Evolutionary conservation across 2,888 invertebrate genomes (phyloP).

Genomic region (Drosophila imparisetae): DNA sequence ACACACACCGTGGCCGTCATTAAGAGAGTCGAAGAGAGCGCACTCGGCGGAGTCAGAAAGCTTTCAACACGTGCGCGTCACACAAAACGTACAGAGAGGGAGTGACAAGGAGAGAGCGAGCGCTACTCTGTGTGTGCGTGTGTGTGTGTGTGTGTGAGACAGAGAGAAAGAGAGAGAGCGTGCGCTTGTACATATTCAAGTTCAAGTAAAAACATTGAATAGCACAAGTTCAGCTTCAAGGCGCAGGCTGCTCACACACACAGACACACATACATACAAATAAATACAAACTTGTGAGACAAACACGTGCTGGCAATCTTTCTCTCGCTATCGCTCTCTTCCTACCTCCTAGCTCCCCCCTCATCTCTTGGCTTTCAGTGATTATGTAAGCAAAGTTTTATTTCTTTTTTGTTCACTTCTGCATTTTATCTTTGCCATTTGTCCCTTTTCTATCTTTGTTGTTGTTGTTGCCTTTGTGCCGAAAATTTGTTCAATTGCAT

Average conservation of each 20-base stretch:
- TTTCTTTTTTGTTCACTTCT: slow-evolving; percentile 22
- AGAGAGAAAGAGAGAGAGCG: slow-evolving; percentile 21
- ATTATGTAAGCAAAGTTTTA: slow-evolving; percentile 70
- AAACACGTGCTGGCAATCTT: slow-evolving; percentile 55
- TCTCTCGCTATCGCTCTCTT: slow-evolving; percentile 14
- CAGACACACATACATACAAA: slow-evolving; percentile 1
- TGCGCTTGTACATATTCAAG: slow-evolving; percentile 62
- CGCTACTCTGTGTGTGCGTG: slow-evolving; percentile 3
- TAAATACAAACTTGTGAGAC: slow-evolving; percentile 33
- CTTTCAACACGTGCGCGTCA: slow-evolving; percentile 57
- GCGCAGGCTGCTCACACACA: slow-evolving; percentile 45
- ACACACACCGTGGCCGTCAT: not conserved
- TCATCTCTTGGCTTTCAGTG: slow-evolving; percentile 30
- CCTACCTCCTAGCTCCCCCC: not conserved
- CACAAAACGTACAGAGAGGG: slow-evolving; percentile 10
- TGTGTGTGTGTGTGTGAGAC: slow-evolving; percentile 12
- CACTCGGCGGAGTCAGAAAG: slow-evolving; percentile 34
- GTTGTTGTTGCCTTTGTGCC: slow-evolving; percentile 25
- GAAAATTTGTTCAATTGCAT: slow-evolving; percentile 71
- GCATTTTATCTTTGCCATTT: slow-evolving; percentile 12
- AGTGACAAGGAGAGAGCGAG: slow-evolving; percentile 6
- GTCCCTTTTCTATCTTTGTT: slow-evolving; percentile 7
- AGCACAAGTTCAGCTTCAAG: slow-evolving; percentile 78
- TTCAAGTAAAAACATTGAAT: slow-evolving; percentile 79
- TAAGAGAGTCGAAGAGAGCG: slow-evolving; percentile 33